Evolutionary conservation across 2,888 invertebrate genomes (phyloP).

Genomic region (Apodemia mormo): DNA sequence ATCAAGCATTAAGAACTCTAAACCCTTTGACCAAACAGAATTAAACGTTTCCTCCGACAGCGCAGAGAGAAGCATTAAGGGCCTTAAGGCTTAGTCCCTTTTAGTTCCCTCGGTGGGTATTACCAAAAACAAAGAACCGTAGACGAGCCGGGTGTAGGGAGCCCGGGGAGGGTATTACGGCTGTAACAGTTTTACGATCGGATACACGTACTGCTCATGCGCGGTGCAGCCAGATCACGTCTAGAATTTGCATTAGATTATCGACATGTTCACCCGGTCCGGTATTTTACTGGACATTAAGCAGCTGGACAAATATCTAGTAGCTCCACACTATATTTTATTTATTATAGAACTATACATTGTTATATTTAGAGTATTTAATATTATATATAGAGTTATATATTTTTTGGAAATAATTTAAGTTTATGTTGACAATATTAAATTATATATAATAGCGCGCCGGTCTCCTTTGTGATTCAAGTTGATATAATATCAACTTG

Average conservation of each 20-base stretch:
- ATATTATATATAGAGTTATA: too few species aligned
- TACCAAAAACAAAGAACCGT: conserved; percentile 74
- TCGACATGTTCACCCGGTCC: conserved; percentile 47
- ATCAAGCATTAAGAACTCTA: conserved; percentile 36
- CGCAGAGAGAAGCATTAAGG: conserved; percentile 70
- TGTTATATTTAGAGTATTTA: too few species aligned
- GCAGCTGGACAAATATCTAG: conserved; percentile 19
- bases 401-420: too few species aligned
- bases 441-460: too few species aligned
- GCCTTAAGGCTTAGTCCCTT: conserved; percentile 69
- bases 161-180: conserved; percentile 48
- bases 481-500: too few species aligned
- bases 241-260: conserved; percentile 75
- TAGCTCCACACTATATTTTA: background rate
- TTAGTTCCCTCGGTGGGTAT: conserved; percentile 63
- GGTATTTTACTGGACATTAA: conserved; percentile 24
- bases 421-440: too few species aligned
- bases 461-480: too few species aligned
- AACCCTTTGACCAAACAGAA: conserved; percentile 56
- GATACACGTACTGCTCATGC: conserved; percentile 75
- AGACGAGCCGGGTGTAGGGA: conserved; percentile 56
- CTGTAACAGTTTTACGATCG: conserved; percentile 78
- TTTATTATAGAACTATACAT: background rate
- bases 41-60: conserved; percentile 38
- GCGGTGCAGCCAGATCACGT: conserved; percentile 57